Percentiles rank a stretch among this genome's conserved stretches.
phyloP scores from a whole-genome alignment of 1,140 invertebrate genomes.

The Platorchestia sp. region DNA sequence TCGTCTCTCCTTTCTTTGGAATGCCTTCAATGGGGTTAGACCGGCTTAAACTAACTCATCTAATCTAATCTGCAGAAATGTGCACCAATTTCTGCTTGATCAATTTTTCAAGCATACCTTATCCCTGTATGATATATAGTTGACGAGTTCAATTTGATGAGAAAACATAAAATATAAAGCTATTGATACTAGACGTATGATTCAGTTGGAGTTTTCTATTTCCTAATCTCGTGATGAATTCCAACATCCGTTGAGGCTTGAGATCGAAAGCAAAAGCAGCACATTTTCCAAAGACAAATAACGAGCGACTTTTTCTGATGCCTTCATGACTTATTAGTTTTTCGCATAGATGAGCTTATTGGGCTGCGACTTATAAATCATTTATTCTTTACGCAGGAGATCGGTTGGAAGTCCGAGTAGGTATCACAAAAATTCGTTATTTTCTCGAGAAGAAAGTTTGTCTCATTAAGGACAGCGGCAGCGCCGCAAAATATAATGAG shows the following conservation, averaged over 20 bases:
- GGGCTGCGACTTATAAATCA: background rate
- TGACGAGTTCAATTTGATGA: background rate
- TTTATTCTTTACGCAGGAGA: background rate
- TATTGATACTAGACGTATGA: background rate
- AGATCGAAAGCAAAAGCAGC: background rate
- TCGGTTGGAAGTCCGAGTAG: background rate
- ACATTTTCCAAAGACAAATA: background rate
- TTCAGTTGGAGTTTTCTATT: background rate
- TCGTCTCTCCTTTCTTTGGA: too few species aligned
- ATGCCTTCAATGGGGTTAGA: too few species aligned
- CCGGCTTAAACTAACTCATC: too few species aligned
- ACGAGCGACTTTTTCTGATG: background rate
- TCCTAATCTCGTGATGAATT: background rate
- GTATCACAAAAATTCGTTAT: conserved; percentile 35
- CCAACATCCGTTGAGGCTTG: background rate
- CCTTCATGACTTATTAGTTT: background rate
- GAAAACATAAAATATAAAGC: background rate
- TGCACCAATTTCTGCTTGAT: background rate
- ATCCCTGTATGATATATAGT: background rate
- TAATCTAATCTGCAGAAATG: too few species aligned
- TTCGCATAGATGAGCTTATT: background rate
- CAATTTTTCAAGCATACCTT: background rate
- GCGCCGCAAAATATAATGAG: conserved; percentile 30
- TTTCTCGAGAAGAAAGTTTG: conserved; percentile 34
- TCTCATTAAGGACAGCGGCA: conserved; percentile 28